Evolutionary conservation across 1,140 invertebrate genomes (phyloP).

Genomic region (Apis dorsata): DNA sequence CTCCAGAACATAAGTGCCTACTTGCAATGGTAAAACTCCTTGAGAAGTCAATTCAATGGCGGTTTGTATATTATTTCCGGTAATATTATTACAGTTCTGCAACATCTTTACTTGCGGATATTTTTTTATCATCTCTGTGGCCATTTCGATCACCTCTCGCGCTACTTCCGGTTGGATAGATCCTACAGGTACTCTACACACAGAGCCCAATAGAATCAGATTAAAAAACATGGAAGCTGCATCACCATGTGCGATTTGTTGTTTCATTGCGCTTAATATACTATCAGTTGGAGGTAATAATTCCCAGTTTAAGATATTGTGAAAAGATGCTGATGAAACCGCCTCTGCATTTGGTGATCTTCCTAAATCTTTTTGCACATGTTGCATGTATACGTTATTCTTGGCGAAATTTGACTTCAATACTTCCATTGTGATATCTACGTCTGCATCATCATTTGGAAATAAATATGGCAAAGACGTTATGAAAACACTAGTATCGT

Average conservation of each 20-base stretch:
- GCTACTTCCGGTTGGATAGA: slow-evolving; percentile 63
- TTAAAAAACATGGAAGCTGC: slow-evolving; percentile 76
- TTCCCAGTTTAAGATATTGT: slow-evolving; percentile 72
- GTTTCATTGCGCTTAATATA: slow-evolving; percentile 71
- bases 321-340: slow-evolving; percentile 71
- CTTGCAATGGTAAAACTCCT: slow-evolving; percentile 74
- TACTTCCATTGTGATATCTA: slow-evolving; percentile 78
- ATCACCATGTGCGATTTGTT: slow-evolving; percentile 66
- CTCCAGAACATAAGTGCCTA: slow-evolving; percentile 75
- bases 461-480: slow-evolving; percentile 82
- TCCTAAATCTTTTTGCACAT: slow-evolving; percentile 71
- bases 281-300: slow-evolving; percentile 69
- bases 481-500: slow-evolving; percentile 76
- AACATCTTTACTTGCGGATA: slow-evolving; percentile 64
- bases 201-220: slow-evolving; percentile 74
- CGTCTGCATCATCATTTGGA: slow-evolving; percentile 78
- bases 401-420: slow-evolving; percentile 79
- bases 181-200: slow-evolving; percentile 74
- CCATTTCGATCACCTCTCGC: slow-evolving; percentile 72
- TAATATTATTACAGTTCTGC: slow-evolving; percentile 70
- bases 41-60: slow-evolving; percentile 68
- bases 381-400: slow-evolving; percentile 75
- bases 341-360: slow-evolving; percentile 70
- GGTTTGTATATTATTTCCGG: slow-evolving; percentile 69
- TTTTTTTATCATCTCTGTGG: slow-evolving; percentile 70